These are phyloP conservation scores for Polydrusus pterygomalis DNA, from an alignment of 2,888 invertebrate species.

Conservation along the genomic window DNA sequence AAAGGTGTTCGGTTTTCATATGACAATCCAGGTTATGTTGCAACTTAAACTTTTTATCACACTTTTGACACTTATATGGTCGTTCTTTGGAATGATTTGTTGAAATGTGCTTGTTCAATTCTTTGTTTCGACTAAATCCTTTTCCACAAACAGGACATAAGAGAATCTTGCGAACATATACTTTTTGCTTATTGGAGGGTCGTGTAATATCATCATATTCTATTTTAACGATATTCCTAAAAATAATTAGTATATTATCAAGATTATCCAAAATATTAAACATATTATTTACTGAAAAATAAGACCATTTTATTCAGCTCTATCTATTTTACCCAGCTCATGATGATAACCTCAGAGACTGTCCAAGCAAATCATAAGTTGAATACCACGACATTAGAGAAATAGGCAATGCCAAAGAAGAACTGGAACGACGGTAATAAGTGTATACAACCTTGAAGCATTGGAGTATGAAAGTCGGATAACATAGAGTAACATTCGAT, in stretches of 20 bases:
- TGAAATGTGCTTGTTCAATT: slow-evolving; percentile 63
- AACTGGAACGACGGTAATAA: too few species aligned
- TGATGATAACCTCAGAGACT: too few species aligned
- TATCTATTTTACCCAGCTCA: too few species aligned
- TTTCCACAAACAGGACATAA: slow-evolving; percentile 67
- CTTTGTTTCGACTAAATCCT: slow-evolving; percentile 71
- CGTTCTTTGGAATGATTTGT: slow-evolving; percentile 67
- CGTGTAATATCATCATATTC: not conserved
- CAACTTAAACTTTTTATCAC: slow-evolving; percentile 66
- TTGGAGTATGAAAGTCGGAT: too few species aligned
- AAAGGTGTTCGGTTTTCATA: slow-evolving; percentile 60
- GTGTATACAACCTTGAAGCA: too few species aligned
- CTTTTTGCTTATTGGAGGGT: not conserved
- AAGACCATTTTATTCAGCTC: too few species aligned
- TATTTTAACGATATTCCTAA: not conserved
- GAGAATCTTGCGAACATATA: not conserved
- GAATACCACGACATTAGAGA: too few species aligned
- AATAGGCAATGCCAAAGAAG: too few species aligned
- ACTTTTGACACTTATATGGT: slow-evolving; percentile 66
- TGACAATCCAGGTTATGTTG: slow-evolving; percentile 63
- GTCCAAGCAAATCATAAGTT: too few species aligned
- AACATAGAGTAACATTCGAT: too few species aligned
- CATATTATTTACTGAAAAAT: too few species aligned
- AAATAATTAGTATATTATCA: not conserved
- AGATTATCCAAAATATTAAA: too few species aligned